Evolutionary conservation across 2,113 vertebrate genomes (phyloP), one percentile per base, ranked within the genome.

Genomic region (Prunella himalayana): DNA sequence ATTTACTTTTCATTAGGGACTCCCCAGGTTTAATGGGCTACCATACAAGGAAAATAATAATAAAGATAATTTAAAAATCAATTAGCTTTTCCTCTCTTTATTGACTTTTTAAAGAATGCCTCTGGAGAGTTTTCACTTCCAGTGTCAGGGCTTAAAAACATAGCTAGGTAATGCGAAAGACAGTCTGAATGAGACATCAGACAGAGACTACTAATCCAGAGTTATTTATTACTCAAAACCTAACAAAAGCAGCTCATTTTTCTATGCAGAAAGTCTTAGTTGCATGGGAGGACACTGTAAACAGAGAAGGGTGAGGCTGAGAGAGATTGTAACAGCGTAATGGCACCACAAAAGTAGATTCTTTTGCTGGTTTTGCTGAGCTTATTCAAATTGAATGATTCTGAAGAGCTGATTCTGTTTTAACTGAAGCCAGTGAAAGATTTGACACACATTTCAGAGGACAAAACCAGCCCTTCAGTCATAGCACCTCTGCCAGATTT

Each of bases 141-240:
- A 90, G 49, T 75, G 82, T 65, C 37, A 77, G 37, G 51, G 31
- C 49, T 59, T 85, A 76, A 44, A 87, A 80, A 50, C 71, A 61
- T 37, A n/a, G 21, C 23, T 54, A 86, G n/a, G 56, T 76, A 93
- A 85, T 86, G 63, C 63, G 75, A 83, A 64, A 81, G 56, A 20
- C n/a, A 61, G 73, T 41, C 63, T 56, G 72, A 94, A 86, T 88
- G 85, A 97, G 95, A 88, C 64, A 94, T 86, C 80, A 83, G 76
- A 47, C 60, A 56, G 78, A 49, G 28, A 83, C 81, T 69, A 18
- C 72, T 94, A 95, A 93, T 90, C 82, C 63, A 72, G 21, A 12
- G 65, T 31, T 92, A 61, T 78, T 93, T 93, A 42, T 87, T 81
- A 45, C 65, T 82, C 64, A 76, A 83, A 94, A 75, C 18, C n/a